Evolutionary conservation across 1,140 invertebrate genomes (phyloP), one percentile per base, ranked within the genome.

Genomic region (Achroia grisella): DNA sequence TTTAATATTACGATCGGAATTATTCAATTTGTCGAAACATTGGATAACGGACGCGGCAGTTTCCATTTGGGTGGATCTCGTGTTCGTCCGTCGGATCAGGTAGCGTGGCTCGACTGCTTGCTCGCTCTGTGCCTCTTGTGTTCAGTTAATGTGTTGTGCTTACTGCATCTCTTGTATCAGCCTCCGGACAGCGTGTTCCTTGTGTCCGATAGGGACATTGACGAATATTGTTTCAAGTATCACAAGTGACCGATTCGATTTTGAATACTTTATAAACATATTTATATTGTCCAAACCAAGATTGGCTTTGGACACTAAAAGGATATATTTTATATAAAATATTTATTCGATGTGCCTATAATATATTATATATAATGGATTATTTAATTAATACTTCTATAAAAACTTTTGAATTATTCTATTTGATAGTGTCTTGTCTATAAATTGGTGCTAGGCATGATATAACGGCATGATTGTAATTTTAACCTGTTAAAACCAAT

Each of bases 81-180:
- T 40, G 75, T 75, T 81, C 76, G 78, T 75, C 69, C 76, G 75
- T 82, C 71, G 58, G 70, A 76, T 67, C 80, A 86, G 84, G 86
- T 86, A 86, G 81, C 77, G 75, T 86, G 84, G 83, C 65, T 86
- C 56, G 84, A 87, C 70, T 86, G 84, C 77, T 80, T 87, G 73
- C 75, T 87, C 69, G 84, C 82, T 74, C 68, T 86, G 52, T 86
- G 78, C 63, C 76, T 87, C 13, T 74, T 87, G 63, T 86, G 86
- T 62, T 87, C 86, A 44, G 63, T 87, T 62, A 85, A 86, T 81
- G 68, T 86, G 52, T 64, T 86, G 47, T 87, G 84, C 74, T 82
- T 86, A 44, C 55, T 87, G 74, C 80, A 84, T 84, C 77, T 87
- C 35, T 57, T 79, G 48, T 87, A 87, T 48, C 59, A 56, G 39